A percentile compares a stretch with the other conserved stretches of the same genome.
phyloP scores from a whole-genome alignment of 2,113 vertebrate genomes.

The Rhabdornis inornatus region DNA sequence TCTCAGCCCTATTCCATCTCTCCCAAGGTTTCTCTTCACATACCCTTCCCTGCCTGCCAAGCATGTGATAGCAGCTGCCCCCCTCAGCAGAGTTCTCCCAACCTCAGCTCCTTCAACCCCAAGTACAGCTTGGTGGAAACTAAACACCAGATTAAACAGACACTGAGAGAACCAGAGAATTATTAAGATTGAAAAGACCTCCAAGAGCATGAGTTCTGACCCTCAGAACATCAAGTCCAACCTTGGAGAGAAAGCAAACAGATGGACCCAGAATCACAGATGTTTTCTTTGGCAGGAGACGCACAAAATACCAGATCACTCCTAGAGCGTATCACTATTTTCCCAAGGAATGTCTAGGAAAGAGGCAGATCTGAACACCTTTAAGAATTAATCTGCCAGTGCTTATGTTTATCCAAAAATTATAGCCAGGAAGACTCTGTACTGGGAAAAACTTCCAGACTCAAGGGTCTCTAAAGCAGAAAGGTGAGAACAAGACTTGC shows the following conservation, averaged over 20 bases:
- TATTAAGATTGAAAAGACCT: not conserved
- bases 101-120: not conserved
- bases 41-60: not conserved
- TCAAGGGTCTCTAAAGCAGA: not conserved
- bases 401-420: not conserved
- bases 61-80: not conserved
- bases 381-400: not conserved
- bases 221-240: not conserved
- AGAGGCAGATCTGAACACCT: not conserved
- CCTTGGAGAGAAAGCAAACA: not conserved
- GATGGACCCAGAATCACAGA: accelerated
- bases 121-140: not conserved
- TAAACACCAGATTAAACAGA: not conserved
- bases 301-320: not conserved
- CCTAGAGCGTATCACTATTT: not conserved
- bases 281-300: not conserved
- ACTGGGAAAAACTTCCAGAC: not conserved
- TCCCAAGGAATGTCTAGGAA: not conserved
- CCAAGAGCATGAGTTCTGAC: not conserved
- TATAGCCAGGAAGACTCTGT: not conserved
- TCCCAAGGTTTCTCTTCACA: not conserved
- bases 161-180: not conserved
- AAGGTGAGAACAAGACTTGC: not conserved
- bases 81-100: not conserved
- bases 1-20: not conserved